These are phyloP conservation scores for Hestina assimilis DNA, from an alignment of 1,140 invertebrate species.

Conservation along the genomic window DNA sequence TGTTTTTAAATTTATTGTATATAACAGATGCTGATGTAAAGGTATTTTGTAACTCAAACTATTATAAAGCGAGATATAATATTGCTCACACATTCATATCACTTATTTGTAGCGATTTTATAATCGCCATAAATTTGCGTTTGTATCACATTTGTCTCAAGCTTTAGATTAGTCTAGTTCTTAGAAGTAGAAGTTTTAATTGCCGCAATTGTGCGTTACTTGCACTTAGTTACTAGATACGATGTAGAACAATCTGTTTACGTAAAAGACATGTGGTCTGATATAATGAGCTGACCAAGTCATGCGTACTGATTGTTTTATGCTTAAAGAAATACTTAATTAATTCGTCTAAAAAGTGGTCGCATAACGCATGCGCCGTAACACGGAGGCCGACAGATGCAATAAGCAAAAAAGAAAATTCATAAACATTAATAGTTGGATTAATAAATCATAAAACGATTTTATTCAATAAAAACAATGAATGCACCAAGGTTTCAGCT, in stretches of 20 bases:
- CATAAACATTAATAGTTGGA: too few species aligned
- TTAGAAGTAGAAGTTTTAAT: slow-evolving; percentile 16
- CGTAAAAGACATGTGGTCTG: neutral
- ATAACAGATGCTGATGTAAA: slow-evolving; percentile 8
- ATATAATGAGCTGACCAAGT: neutral
- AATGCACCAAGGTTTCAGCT: too few species aligned
- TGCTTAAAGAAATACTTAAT: too few species aligned
- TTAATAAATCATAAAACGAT: too few species aligned
- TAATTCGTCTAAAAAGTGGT: too few species aligned
- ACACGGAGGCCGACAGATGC: too few species aligned
- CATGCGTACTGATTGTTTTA: neutral
- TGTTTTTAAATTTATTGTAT: slow-evolving; percentile 2
- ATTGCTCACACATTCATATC: too few species aligned
- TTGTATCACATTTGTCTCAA: slow-evolving; percentile 9
- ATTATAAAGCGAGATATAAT: neutral
- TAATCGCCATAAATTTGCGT: neutral
- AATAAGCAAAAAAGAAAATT: too few species aligned
- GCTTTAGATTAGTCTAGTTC: slow-evolving; percentile 29
- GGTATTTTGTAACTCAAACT: slow-evolving; percentile 10
- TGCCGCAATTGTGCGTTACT: slow-evolving; percentile 15
- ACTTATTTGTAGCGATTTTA: neutral
- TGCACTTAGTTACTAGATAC: slow-evolving; percentile 20
- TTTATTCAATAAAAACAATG: too few species aligned
- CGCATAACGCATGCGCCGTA: too few species aligned
- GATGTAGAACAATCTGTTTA: neutral